A percentile compares a stretch with the other conserved stretches of the same genome.
Conservation (phyloP, 53 echinoderm and acorn worm species). For the Echinarachnius parma region DNA sequence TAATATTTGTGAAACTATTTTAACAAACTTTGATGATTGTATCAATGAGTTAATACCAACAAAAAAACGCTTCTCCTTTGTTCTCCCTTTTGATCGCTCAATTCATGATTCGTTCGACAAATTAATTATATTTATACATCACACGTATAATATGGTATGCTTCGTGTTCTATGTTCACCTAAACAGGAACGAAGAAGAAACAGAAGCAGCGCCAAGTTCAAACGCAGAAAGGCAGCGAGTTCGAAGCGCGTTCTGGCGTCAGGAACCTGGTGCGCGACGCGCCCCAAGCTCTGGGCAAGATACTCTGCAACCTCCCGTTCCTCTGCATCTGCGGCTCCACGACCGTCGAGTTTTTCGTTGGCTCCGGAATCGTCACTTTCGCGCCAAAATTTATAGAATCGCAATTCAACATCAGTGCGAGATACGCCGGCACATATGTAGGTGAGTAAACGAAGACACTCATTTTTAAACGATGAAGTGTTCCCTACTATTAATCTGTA, state of each 20-base stretch:
- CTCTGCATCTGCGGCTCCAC: slow-evolving; percentile 2
- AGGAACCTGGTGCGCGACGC: slow-evolving; percentile 5
- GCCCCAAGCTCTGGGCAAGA: slow-evolving; percentile 9
- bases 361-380: not conserved
- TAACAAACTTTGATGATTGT: too few relatives aligned
- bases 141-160: too few relatives aligned
- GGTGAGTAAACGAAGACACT: slow-evolving; percentile 16
- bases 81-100: too few relatives aligned
- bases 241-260: slow-evolving; percentile 4
- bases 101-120: too few relatives aligned
- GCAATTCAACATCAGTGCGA: slow-evolving; percentile 20
- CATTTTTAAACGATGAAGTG: too few relatives aligned
- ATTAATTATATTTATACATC: too few relatives aligned
- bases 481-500: too few relatives aligned
- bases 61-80: too few relatives aligned
- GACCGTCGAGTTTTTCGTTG: slow-evolving; percentile 12
- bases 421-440: slow-evolving; percentile 25
- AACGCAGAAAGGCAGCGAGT: slow-evolving; percentile 29
- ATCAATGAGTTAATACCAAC: too few relatives aligned
- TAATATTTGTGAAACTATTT: too few relatives aligned
- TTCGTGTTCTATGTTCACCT: too few relatives aligned
- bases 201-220: not conserved
- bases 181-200: slow-evolving; percentile 1
- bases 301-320: slow-evolving; percentile 26
- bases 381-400: slow-evolving; percentile 22